A percentile compares a stretch with the other conserved stretches of the same genome.
These are phyloP conservation scores for Xanthia togata DNA, from an alignment of 2,888 invertebrate species.

Conservation along the genomic window DNA sequence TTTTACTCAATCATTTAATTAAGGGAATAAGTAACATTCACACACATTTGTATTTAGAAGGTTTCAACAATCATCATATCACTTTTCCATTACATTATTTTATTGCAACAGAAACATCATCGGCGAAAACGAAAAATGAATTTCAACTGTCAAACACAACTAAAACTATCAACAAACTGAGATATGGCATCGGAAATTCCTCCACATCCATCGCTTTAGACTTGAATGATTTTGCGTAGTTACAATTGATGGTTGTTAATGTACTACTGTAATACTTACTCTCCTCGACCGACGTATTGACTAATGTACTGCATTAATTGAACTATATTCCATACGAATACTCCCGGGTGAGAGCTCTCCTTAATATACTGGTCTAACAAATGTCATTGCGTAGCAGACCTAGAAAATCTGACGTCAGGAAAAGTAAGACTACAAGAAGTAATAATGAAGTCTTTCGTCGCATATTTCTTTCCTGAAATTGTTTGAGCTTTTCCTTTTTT, in stretches of 20 bases:
- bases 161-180: too few species aligned
- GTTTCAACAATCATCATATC: background rate
- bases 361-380: background rate
- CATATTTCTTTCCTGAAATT: constrained; percentile 17
- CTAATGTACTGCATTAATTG: too few species aligned
- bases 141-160: too few species aligned
- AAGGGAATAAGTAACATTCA: background rate
- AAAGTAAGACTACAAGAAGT: constrained; percentile 20
- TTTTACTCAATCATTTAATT: background rate
- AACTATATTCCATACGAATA: background rate
- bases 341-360: background rate
- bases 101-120: too few species aligned
- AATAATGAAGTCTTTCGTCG: constrained; percentile 27
- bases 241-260: too few species aligned
- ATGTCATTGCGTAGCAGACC: constrained; percentile 10
- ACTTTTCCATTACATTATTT: background rate
- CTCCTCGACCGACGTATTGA: too few species aligned
- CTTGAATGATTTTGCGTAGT: too few species aligned
- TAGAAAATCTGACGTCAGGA: background rate
- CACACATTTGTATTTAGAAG: background rate
- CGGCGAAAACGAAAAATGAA: too few species aligned
- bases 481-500: background rate
- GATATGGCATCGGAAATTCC: too few species aligned
- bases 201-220: too few species aligned
- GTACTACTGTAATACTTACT: too few species aligned